Evolutionary conservation across 2,113 vertebrate genomes (phyloP).

Genomic region (Corvus moneduloides): DNA sequence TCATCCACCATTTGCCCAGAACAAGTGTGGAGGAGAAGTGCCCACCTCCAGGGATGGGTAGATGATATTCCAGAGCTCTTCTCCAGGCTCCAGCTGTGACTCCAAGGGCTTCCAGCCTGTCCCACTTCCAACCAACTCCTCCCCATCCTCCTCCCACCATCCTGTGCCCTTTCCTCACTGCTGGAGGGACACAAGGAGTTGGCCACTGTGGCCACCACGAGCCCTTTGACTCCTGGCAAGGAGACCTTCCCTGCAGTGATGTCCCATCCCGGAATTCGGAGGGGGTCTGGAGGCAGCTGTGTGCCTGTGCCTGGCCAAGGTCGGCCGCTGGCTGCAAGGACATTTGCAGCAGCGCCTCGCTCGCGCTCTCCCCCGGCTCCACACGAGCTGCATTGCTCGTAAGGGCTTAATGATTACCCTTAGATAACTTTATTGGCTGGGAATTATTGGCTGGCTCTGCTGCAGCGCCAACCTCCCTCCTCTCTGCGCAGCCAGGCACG

Average conservation of each 20-base stretch:
- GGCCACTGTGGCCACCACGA: rapidly evolving
- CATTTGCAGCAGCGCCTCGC: neutral
- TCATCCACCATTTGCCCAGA: neutral
- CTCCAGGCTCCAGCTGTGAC: neutral
- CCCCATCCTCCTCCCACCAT: neutral
- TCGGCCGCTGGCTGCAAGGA: neutral
- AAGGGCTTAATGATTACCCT: conserved; percentile 38
- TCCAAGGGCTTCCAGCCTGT: rapidly evolving
- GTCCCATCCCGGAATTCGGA: rapidly evolving
- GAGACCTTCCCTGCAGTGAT: rapidly evolving
- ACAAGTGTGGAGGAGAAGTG: rapidly evolving
- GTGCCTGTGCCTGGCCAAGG: neutral
- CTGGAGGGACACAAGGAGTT: rapidly evolving
- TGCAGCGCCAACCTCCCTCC: neutral
- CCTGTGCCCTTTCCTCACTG: neutral
- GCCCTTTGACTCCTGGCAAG: rapidly evolving
- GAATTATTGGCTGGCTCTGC: conserved; percentile 21
- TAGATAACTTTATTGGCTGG: conserved; percentile 38
- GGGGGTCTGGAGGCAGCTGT: rapidly evolving
- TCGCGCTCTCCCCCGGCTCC: neutral
- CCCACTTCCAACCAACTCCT: neutral
- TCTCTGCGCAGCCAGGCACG: neutral
- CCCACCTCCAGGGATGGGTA: neutral
- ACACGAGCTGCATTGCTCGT: neutral
- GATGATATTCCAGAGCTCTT: neutral